A percentile compares a stretch with the other conserved stretches of the same genome.
Conservation (phyloP, 1,140 invertebrate species). For the Spodoptera litura region DNA sequence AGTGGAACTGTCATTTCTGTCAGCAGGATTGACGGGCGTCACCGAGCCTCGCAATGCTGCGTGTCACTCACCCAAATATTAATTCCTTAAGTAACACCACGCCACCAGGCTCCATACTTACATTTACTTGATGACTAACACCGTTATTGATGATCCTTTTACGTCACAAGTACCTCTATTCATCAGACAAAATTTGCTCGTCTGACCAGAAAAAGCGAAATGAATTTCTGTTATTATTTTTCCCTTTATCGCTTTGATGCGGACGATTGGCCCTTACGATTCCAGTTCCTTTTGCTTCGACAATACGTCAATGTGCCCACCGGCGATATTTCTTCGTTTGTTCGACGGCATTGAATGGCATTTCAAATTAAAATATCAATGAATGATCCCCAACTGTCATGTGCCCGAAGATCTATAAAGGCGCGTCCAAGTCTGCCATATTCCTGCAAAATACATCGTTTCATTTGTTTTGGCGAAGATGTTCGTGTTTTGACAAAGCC, state of each 20-base stretch:
- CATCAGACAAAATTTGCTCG: slow-evolving; percentile 51
- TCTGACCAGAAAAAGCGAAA: slow-evolving; percentile 46
- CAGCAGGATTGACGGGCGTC: slow-evolving; percentile 38
- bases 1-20: slow-evolving; percentile 16
- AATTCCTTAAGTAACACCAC: slow-evolving; percentile 67
- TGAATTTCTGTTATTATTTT: slow-evolving; percentile 44
- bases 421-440: slow-evolving; percentile 3
- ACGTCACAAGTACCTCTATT: slow-evolving; percentile 50
- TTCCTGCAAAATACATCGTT: slow-evolving; percentile 42
- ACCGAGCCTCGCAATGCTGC: slow-evolving; percentile 35
- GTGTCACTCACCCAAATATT: slow-evolving; percentile 66
- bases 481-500: slow-evolving; percentile 54
- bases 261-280: slow-evolving; percentile 30
- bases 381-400: slow-evolving; percentile 21
- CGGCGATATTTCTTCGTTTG: slow-evolving; percentile 32
- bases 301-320: slow-evolving; percentile 23
- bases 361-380: slow-evolving; percentile 43
- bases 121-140: slow-evolving; percentile 62
- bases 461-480: slow-evolving; percentile 48
- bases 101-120: slow-evolving; percentile 54
- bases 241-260: slow-evolving; percentile 24
- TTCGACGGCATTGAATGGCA: slow-evolving; percentile 20
- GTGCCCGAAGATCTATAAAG: slow-evolving; percentile 6
- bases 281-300: slow-evolving; percentile 13
- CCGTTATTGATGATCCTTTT: slow-evolving; percentile 65